These are phyloP conservation scores for Lampris incognitus DNA, from an alignment of 2,113 vertebrate genomes.

Conservation along the genomic window DNA sequence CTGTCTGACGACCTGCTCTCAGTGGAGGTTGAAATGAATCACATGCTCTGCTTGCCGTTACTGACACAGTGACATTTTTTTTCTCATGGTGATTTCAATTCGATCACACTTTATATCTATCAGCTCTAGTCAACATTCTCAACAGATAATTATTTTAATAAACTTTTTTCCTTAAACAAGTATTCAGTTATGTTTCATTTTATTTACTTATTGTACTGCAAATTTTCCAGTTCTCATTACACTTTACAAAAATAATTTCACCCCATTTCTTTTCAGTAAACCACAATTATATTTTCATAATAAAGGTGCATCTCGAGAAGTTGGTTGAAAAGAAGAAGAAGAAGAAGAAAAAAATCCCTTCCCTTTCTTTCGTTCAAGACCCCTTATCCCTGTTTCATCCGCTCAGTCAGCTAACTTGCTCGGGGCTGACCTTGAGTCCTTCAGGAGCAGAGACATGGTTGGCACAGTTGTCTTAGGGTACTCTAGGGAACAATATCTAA, in stretches of 20 bases:
- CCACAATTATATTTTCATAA: background rate
- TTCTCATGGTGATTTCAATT: no score
- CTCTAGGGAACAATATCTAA: conserved; percentile 83
- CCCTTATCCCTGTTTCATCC: background rate
- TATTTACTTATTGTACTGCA: background rate
- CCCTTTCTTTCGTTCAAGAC: background rate
- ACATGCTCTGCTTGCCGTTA: no score
- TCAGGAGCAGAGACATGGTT: conserved; percentile 1
- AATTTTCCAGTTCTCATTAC: background rate
- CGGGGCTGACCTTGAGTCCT: conserved; percentile 30
- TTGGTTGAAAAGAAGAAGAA: background rate
- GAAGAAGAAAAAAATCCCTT: background rate
- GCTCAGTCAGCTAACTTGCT: conserved; percentile 34
- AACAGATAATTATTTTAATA: no score
- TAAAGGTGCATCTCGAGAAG: background rate
- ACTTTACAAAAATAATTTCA: background rate
- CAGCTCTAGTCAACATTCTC: no score
- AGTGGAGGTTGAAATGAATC: no score
- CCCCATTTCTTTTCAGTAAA: background rate
- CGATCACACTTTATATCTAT: no score
- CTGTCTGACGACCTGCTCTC: no score
- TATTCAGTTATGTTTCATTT: background rate
- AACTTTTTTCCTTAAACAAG: no score
- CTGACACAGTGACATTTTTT: no score
- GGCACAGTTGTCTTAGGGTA: conserved; percentile 26